Evolutionary conservation across 2,113 vertebrate genomes (phyloP).

Genomic region (Ailurus styani): DNA sequence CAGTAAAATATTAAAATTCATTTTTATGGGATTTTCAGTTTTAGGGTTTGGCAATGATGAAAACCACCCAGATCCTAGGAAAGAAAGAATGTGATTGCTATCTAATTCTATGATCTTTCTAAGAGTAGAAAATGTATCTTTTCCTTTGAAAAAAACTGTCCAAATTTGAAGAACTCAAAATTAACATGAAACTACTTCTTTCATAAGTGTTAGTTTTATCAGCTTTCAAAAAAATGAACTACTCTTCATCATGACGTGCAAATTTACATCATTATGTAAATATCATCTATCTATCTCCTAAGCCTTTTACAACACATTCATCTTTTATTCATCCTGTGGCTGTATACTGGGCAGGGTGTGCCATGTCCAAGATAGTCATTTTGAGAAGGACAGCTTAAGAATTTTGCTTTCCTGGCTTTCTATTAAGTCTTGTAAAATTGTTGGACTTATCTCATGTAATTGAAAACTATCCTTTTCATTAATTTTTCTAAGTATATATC

Average conservation of each 20-base stretch:
- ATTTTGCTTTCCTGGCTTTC: conserved; percentile 40
- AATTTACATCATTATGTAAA: conserved; percentile 66
- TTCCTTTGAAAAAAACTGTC: conserved; percentile 30
- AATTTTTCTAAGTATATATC: conserved; percentile 28
- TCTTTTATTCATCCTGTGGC: conserved; percentile 58
- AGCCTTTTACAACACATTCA: conserved; percentile 30
- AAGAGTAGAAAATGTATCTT: conserved; percentile 51
- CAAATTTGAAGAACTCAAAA: conserved; percentile 62
- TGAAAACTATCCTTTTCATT: background rate
- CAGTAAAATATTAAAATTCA: conserved; percentile 51
- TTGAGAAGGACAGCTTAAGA: conserved; percentile 41
- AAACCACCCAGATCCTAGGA: conserved; percentile 35
- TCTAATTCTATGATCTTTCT: conserved; percentile 57
- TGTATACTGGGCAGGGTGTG: conserved; percentile 27
- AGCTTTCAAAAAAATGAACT: conserved; percentile 55
- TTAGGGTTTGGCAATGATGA: conserved; percentile 55
- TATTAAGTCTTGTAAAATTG: conserved; percentile 47
- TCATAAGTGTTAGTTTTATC: conserved; percentile 54
- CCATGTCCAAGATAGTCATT: conserved; percentile 37
- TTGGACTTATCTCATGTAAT: conserved; percentile 2
- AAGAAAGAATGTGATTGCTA: conserved; percentile 12
- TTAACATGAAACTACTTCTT: conserved; percentile 57
- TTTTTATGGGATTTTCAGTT: conserved; percentile 50
- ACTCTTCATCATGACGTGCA: conserved; percentile 51
- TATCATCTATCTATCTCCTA: conserved; percentile 49